Evolutionary conservation across 2,888 invertebrate genomes (phyloP), one percentile per base, ranked within the genome.

Genomic region (Mimachlamys varia): DNA sequence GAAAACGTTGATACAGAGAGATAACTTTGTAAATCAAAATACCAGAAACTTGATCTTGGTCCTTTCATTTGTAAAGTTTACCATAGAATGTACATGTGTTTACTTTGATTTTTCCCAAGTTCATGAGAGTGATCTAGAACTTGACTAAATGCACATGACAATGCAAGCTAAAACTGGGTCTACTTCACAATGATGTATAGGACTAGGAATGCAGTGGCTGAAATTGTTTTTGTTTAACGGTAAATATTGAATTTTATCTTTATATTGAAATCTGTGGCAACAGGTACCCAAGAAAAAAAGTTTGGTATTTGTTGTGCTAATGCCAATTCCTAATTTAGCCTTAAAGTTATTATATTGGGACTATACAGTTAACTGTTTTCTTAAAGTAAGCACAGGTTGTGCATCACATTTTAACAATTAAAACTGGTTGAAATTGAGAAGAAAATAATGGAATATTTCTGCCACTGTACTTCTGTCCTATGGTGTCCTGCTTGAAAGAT

Each of bases 91-190:
- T 76, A 33, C 27, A 33, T 76, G 76, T 76, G 76, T 76, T 33
- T 33, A 76, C 62, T 62, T 62, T 7, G 17, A 62, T 22, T 22
- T 76, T 27, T 76, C 76, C 33, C 33, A 76, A 76, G 76, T 76
- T 76, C 76, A 33, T 76, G 76, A 76, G 33, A 76, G 33, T 76
- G 7, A 33, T 76, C 76, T 33, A 76, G 76, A 76, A 76, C 76
- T 76, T 76, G 12, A 76, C 17, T 76, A 15, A 76, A 76, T 76
- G 76, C 76, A 76, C 76, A 76, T 76, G 33, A 76, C 76, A 76
- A 76, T 76, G 76, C 76, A 76, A 76, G 76, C 76, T 76, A 76
- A 76, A 33, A 22, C 76, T 76, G 76, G 76, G 33, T 76, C 15
- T 76, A 76, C 12, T 76, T 76, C 33, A 27, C 76, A 76, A 27